Evolutionary conservation across 1,140 invertebrate genomes (phyloP).

Genomic region (Harpegnathos saltator): DNA sequence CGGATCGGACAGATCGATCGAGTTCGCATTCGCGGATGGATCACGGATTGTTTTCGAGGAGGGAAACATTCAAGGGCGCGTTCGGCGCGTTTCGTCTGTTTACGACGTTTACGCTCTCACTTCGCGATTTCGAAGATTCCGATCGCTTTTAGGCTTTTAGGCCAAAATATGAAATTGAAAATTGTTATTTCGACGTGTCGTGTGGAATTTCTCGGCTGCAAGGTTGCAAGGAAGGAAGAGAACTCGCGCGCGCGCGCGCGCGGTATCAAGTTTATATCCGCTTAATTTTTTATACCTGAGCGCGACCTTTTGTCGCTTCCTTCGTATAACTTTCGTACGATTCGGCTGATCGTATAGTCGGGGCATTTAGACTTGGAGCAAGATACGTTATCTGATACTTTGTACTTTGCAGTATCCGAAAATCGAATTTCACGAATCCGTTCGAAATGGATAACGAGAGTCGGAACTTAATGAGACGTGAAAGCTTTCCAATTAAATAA

Average conservation of each 20-base stretch:
- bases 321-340: neutral
- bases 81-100: neutral
- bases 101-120: neutral
- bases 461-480: slow-evolving; percentile 53
- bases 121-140: neutral
- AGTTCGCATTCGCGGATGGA: neutral
- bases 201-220: neutral
- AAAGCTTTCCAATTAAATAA: slow-evolving; percentile 63
- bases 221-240: too few species aligned
- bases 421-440: neutral
- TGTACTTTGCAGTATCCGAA: neutral
- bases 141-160: neutral
- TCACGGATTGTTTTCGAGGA: neutral
- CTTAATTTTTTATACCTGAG: neutral
- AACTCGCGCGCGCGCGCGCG: too few species aligned
- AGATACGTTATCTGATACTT: neutral
- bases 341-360: neutral
- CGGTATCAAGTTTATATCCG: slow-evolving; percentile 28
- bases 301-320: neutral
- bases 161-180: neutral
- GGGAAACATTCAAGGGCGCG: neutral
- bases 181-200: neutral
- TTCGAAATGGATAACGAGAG: slow-evolving; percentile 11
- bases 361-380: neutral
- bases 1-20: slow-evolving; percentile 13